phyloP scores from a whole-genome alignment of 1,140 invertebrate genomes.

The Philotrypesis tridentata region DNA sequence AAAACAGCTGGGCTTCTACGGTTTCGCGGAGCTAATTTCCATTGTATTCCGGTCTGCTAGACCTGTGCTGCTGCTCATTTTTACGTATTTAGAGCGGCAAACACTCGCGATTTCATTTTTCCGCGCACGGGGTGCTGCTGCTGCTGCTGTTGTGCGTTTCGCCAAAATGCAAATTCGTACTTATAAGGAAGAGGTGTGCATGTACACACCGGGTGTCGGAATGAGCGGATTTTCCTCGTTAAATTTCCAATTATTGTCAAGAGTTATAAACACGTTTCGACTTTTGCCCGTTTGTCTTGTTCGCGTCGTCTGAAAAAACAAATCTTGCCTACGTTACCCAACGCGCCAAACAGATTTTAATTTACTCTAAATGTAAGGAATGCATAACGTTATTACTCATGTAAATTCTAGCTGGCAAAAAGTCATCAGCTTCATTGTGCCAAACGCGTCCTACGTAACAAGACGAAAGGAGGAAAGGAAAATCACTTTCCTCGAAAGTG shows the following conservation, averaged over 20 bases:
- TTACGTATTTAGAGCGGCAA: neutral
- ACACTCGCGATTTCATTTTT: constrained; percentile 4
- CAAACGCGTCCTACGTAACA: neutral
- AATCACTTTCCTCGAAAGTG: neutral
- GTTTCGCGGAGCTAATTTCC: neutral
- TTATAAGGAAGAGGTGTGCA: neutral
- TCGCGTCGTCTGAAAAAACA: neutral
- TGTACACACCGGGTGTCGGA: neutral
- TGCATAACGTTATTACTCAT: neutral
- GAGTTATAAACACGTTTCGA: neutral
- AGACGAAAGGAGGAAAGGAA: neutral
- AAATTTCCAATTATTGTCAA: neutral
- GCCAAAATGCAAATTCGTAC: neutral
- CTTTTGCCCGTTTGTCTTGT: too few species aligned
- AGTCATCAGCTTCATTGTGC: neutral
- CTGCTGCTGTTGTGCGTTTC: neutral
- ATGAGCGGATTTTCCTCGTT: neutral
- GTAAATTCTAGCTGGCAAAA: neutral
- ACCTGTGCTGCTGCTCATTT: neutral
- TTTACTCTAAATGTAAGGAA: neutral
- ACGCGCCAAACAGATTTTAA: neutral
- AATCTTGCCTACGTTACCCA: neutral
- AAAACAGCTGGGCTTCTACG: neutral
- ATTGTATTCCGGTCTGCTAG: neutral
- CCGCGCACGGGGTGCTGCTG: neutral